phyloP scores from a whole-genome alignment of 92 coral and sea anemone genomes.

The Desmophyllum pertusum region DNA sequence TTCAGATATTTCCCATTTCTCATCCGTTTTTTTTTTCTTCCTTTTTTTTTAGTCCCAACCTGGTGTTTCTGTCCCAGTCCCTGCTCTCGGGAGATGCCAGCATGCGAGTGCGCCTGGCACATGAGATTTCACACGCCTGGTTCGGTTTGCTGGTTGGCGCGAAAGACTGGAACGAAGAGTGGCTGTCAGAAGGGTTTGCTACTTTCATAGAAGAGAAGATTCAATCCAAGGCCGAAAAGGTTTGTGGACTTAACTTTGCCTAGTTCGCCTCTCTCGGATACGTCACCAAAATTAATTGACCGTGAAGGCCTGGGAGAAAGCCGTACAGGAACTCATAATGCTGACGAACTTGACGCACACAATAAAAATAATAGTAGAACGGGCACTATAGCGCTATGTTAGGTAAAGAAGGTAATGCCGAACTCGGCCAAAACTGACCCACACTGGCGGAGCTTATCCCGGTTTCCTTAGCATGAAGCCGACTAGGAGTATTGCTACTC shows the following conservation, averaged over 20 bases:
- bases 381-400: no score
- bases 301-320: no score
- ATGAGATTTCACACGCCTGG: conserved; percentile 98
- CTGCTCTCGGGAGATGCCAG: conserved; percentile 93
- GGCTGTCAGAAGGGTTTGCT: conserved; percentile 97
- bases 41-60: conserved; percentile 78
- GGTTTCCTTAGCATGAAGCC: no score
- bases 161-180: conserved; percentile 98
- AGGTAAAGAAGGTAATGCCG: no score
- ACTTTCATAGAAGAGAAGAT: conserved; percentile 95
- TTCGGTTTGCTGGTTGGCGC: conserved; percentile 96
- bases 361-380: no score
- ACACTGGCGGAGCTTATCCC: no score
- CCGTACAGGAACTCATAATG: no score
- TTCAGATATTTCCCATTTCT: not conserved
- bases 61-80: conserved; percentile 95
- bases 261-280: no score
- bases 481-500: no score
- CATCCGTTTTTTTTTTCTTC: not conserved
- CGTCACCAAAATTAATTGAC: no score
- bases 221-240: conserved; percentile 84
- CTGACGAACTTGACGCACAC: no score
- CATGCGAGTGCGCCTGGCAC: conserved; percentile 94
- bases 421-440: no score
- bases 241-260: conserved; percentile 20